Evolutionary conservation across 2,113 vertebrate species (phyloP).

Genomic region (Phrynosoma blainvillii): DNA sequence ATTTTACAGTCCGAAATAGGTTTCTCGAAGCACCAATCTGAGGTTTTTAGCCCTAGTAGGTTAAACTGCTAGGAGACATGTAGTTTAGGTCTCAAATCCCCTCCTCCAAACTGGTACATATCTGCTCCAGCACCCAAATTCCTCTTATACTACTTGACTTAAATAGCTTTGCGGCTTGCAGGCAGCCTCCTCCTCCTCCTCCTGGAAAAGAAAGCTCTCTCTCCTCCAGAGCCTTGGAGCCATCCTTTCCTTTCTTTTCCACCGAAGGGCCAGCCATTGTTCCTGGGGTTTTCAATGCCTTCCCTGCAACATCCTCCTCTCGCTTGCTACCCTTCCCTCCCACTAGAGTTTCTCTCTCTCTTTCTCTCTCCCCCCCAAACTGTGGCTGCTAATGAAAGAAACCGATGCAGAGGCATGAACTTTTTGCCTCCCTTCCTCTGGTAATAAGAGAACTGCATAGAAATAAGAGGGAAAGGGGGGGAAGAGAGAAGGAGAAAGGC

Average conservation of each 20-base stretch:
- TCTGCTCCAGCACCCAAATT: not conserved
- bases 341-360: too few species aligned
- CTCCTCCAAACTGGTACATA: too few species aligned
- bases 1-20: not conserved
- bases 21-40: not conserved
- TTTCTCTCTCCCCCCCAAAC: not conserved
- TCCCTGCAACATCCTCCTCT: not conserved
- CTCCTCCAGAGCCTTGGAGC: not conserved
- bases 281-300: not conserved
- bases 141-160: not conserved
- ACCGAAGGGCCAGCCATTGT: not conserved
- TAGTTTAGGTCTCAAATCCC: too few species aligned
- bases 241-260: not conserved
- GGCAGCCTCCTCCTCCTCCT: not conserved
- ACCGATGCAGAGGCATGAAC: conserved; percentile 13
- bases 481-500: not conserved
- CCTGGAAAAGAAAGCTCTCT: not conserved
- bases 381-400: conserved; percentile 18
- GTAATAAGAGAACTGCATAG: not conserved
- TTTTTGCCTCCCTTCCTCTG: not conserved
- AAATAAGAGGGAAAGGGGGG: not conserved
- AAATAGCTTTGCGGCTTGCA: not conserved
- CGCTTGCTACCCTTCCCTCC: too few species aligned
- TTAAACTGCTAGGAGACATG: not conserved
- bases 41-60: not conserved